Conservation (phyloP, 1,140 invertebrate genomes). For the Diorhabda elongata region DNA sequence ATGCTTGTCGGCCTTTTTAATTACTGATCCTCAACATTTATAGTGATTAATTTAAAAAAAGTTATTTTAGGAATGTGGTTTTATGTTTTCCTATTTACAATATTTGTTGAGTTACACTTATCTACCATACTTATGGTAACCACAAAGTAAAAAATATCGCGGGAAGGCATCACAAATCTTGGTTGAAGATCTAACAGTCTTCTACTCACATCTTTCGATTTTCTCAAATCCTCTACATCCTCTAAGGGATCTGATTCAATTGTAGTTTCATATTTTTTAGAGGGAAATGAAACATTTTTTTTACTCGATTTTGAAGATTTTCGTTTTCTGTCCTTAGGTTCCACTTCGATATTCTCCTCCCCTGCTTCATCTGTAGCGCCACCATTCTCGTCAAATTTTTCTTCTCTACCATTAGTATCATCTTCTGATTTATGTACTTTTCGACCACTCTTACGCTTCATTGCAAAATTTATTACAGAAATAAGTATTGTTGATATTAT, state of each 20-base stretch:
- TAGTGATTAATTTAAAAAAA: no score
- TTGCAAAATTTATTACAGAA: not conserved
- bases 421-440: slow-evolving; percentile 16
- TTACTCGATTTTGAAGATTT: slow-evolving; percentile 14
- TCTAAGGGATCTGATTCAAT: slow-evolving; percentile 9
- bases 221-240: slow-evolving; percentile 12
- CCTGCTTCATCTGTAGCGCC: slow-evolving; percentile 16
- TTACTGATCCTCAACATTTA: no score
- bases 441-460: slow-evolving; percentile 25
- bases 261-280: slow-evolving; percentile 10
- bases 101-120: not conserved
- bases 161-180: not conserved
- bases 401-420: slow-evolving; percentile 17
- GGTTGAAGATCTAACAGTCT: no score
- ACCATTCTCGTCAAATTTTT: slow-evolving; percentile 18
- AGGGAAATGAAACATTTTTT: slow-evolving; percentile 13
- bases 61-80: no score
- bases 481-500: no score
- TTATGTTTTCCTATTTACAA: not conserved
- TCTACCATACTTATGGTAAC: not conserved
- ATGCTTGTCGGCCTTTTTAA: no score
- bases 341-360: slow-evolving; percentile 4
- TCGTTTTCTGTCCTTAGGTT: slow-evolving; percentile 20
- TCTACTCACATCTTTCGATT: slow-evolving; percentile 9
- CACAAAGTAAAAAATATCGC: not conserved